phyloP scores from a whole-genome alignment of 2,888 invertebrate species.

The Smittia sp. region DNA sequence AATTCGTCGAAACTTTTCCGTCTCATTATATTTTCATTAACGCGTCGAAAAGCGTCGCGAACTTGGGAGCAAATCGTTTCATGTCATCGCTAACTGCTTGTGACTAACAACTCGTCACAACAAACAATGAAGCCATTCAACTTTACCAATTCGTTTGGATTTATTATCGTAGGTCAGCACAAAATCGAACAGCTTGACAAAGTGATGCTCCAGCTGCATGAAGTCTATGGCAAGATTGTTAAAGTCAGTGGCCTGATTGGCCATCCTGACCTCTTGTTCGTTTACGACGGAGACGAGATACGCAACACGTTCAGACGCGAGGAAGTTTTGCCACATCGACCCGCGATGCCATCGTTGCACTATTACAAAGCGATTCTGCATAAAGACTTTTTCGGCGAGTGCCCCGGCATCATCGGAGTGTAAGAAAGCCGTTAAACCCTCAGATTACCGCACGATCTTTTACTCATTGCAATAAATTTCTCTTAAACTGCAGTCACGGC shows the following conservation, averaged over 20 bases:
- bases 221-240: constrained; percentile 59
- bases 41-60: too few species aligned
- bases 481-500: constrained; percentile 65
- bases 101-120: too few species aligned
- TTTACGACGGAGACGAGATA: constrained; percentile 72
- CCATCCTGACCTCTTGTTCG: constrained; percentile 72
- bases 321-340: constrained; percentile 65
- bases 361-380: constrained; percentile 69
- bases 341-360: constrained; percentile 69
- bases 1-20: background rate
- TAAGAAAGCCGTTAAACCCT: constrained; percentile 53
- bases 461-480: background rate
- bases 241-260: constrained; percentile 70
- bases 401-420: constrained; percentile 73
- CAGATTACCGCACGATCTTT: background rate
- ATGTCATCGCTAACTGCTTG: too few species aligned
- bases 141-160: background rate
- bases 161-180: constrained; percentile 53
- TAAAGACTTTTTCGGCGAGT: constrained; percentile 68
- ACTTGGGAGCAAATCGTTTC: too few species aligned
- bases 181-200: constrained; percentile 55
- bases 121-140: too few species aligned
- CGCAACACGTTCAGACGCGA: constrained; percentile 67
- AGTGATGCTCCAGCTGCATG: constrained; percentile 57
- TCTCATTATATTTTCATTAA: too few species aligned